phyloP scores from a whole-genome alignment of 2,888 invertebrate species.

The Acleris holmiana region DNA sequence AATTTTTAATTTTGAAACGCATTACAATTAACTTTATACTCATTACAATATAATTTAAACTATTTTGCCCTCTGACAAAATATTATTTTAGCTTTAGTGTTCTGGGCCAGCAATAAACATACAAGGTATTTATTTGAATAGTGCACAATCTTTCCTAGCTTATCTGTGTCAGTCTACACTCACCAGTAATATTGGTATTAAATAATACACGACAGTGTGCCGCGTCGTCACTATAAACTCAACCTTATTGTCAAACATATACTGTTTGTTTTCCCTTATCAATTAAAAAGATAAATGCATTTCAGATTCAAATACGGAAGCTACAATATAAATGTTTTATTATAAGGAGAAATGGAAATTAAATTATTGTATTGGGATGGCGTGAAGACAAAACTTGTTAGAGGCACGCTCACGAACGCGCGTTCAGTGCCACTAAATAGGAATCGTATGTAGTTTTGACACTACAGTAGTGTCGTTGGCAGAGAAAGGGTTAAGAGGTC shows the following conservation, averaged over 20 bases:
- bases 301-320: slow-evolving; percentile 40
- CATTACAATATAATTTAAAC: too few species aligned
- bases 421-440: neutral
- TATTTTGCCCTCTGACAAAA: too few species aligned
- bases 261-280: neutral
- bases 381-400: slow-evolving; percentile 32
- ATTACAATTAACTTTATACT: too few species aligned
- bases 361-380: slow-evolving; percentile 36
- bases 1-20: too few species aligned
- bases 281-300: slow-evolving; percentile 20
- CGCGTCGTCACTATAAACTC: neutral
- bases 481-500: neutral
- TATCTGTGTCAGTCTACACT: slow-evolving; percentile 26
- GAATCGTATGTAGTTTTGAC: too few species aligned
- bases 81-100: too few species aligned
- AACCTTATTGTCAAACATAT: neutral
- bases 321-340: slow-evolving; percentile 38
- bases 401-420: slow-evolving; percentile 13
- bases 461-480: too few species aligned
- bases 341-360: slow-evolving; percentile 35
- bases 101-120: too few species aligned
- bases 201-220: slow-evolving; percentile 36
- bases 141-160: slow-evolving; percentile 18
- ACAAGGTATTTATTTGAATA: too few species aligned
- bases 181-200: slow-evolving; percentile 39